Conservation (phyloP, 2,888 invertebrate genomes). For the Tethea ocularis region DNA sequence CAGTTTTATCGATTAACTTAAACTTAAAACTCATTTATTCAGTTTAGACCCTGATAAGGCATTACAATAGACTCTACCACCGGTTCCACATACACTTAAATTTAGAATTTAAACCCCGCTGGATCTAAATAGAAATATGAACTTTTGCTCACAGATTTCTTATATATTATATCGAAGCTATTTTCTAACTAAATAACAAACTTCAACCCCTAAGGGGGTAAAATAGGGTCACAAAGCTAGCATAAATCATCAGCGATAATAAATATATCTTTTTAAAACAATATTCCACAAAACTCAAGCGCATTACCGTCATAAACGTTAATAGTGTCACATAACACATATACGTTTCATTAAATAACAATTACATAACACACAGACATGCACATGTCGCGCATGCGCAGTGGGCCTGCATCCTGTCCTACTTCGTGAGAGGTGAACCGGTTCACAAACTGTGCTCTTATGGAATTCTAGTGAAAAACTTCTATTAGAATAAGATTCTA, state of each 20-base stretch:
- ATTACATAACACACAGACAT: constrained; percentile 47
- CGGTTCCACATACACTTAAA: too few relatives aligned
- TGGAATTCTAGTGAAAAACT: constrained; percentile 34
- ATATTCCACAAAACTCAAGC: not conserved
- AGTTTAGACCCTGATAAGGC: too few relatives aligned
- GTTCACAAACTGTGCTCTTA: constrained; percentile 27
- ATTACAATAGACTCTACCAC: too few relatives aligned
- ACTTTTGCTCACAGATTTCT: too few relatives aligned
- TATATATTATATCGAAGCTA: too few relatives aligned
- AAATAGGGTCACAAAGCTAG: too few relatives aligned
- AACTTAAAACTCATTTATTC: too few relatives aligned
- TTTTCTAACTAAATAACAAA: too few relatives aligned
- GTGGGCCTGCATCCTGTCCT: constrained; percentile 73
- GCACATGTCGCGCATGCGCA: constrained; percentile 40
- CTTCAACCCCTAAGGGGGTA: too few relatives aligned
- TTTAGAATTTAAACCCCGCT: too few relatives aligned
- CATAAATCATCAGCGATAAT: too few relatives aligned
- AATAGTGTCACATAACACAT: constrained; percentile 7
- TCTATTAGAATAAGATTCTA: constrained; percentile 26
- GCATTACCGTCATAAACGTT: not conserved
- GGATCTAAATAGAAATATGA: too few relatives aligned
- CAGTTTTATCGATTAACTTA: not conserved
- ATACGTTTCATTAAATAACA: constrained; percentile 29
- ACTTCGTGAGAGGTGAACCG: constrained; percentile 70
- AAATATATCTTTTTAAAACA: not conserved